Conservation (phyloP, 2,797 vertebrate genomes). For the Poecilia velifera region DNA sequence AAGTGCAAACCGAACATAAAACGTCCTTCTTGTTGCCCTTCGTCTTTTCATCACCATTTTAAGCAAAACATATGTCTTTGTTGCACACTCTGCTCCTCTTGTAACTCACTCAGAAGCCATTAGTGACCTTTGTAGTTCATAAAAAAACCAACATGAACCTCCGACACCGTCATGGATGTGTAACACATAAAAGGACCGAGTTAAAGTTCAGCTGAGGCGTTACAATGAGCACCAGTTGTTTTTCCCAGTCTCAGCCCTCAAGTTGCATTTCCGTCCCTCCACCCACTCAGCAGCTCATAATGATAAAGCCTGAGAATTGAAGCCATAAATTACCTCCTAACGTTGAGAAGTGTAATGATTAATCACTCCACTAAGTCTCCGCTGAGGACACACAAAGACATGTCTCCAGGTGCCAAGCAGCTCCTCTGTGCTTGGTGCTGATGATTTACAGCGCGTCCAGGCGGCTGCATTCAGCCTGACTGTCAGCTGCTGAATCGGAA, state of each 20-base stretch:
- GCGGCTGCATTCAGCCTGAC: slow-evolving; percentile 3
- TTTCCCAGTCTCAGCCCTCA: slow-evolving; percentile 25
- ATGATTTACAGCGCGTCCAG: slow-evolving; percentile 66
- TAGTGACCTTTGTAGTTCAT: slow-evolving; percentile 51
- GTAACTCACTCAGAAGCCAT: slow-evolving; percentile 51
- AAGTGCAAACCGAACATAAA: slow-evolving; percentile 6
- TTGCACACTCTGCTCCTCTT: slow-evolving; percentile 12
- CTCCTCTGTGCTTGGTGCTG: slow-evolving; percentile 44
- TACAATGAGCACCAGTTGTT: slow-evolving; percentile 47
- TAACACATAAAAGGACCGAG: slow-evolving; percentile 30
- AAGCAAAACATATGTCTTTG: slow-evolving; percentile 14
- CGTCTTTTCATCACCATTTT: background rate
- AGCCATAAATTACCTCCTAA: slow-evolving; percentile 67
- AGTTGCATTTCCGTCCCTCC: slow-evolving; percentile 27
- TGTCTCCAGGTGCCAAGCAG: slow-evolving; percentile 55
- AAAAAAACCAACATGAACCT: slow-evolving; percentile 27
- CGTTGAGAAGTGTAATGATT: slow-evolving; percentile 70
- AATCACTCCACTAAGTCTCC: slow-evolving; percentile 73
- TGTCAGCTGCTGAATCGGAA: slow-evolving; percentile 54
- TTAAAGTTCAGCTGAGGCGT: slow-evolving; percentile 38
- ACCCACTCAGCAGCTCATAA: slow-evolving; percentile 46
- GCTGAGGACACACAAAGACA: slow-evolving; percentile 70
- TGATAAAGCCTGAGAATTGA: slow-evolving; percentile 67
- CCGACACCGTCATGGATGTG: slow-evolving; percentile 14
- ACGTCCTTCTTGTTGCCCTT: slow-evolving; percentile 4